These are phyloP conservation scores for Paradisaea rubra DNA, from an alignment of 2,113 vertebrate genomes.

Conservation along the genomic window DNA sequence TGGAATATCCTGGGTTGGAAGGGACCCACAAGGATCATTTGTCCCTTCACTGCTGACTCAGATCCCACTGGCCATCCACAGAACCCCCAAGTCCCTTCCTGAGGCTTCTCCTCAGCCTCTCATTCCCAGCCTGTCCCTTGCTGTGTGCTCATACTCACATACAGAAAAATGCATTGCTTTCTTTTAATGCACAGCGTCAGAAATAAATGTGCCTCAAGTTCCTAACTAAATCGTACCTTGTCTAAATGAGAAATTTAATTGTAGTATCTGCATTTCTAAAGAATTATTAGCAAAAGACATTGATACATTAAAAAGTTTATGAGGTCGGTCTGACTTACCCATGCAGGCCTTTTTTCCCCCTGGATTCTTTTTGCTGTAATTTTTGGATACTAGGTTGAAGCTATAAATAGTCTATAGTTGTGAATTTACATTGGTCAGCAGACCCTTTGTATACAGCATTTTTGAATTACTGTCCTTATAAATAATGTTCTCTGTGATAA, in stretches of 20 bases:
- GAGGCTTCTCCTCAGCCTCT: not conserved
- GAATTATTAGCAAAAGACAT: not conserved
- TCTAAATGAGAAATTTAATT: conserved; percentile 15
- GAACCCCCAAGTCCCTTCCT: not conserved
- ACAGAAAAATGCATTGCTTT: not conserved
- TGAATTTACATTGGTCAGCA: not conserved
- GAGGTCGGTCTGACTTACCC: not conserved
- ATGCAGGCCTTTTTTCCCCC: not conserved
- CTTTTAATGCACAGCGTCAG: not conserved
- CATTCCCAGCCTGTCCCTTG: not conserved
- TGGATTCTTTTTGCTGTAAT: not conserved
- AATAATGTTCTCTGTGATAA: not conserved
- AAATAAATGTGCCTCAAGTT: conserved; percentile 4
- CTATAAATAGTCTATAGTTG: not conserved
- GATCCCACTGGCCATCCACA: not conserved
- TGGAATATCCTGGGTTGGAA: not conserved
- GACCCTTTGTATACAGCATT: not conserved
- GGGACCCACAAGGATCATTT: not conserved
- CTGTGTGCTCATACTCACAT: no score
- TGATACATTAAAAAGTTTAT: not conserved
- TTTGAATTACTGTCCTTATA: not conserved
- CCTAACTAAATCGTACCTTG: conserved; percentile 8
- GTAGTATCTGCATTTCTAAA: conserved; percentile 16
- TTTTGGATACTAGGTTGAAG: not conserved
- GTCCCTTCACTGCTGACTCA: not conserved